These are phyloP conservation scores for Pseudorectes ferrugineus DNA, from an alignment of 2,113 vertebrate genomes.

Conservation along the genomic window DNA sequence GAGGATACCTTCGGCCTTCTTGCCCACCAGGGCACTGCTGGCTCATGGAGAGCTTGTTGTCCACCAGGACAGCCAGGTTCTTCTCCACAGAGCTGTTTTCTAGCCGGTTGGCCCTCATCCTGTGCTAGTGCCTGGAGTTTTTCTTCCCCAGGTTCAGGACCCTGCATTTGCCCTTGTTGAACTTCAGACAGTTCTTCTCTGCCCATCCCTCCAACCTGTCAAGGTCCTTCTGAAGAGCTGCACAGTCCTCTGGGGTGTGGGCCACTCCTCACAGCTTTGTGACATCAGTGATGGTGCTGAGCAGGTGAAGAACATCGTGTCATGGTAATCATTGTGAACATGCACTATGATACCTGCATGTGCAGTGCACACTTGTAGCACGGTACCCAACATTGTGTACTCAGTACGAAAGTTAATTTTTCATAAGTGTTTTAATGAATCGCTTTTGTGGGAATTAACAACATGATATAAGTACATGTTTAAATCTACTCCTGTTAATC, in stretches of 20 bases:
- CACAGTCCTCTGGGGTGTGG: neutral
- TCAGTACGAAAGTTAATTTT: neutral
- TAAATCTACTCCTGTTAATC: neutral
- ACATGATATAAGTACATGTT: neutral
- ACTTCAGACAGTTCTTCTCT: neutral
- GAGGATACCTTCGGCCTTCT: neutral
- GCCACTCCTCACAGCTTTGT: neutral
- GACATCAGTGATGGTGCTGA: neutral
- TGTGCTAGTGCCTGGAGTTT: neutral
- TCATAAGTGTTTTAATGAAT: neutral
- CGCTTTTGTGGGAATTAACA: neutral
- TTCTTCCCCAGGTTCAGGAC: neutral
- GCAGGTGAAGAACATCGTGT: neutral
- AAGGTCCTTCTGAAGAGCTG: neutral
- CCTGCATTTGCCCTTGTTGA: neutral
- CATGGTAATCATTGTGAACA: neutral
- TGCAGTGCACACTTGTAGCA: no score
- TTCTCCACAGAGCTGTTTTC: neutral
- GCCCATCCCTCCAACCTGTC: neutral
- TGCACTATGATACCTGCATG: no score
- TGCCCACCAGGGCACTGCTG: neutral
- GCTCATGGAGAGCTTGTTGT: neutral
- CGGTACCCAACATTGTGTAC: neutral
- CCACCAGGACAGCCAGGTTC: rapidly evolving
- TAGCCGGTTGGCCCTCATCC: neutral